Evolutionary conservation across 2,113 vertebrate genomes (phyloP), one percentile per base, ranked within the genome.

Genomic region (Propithecus coquereli): DNA sequence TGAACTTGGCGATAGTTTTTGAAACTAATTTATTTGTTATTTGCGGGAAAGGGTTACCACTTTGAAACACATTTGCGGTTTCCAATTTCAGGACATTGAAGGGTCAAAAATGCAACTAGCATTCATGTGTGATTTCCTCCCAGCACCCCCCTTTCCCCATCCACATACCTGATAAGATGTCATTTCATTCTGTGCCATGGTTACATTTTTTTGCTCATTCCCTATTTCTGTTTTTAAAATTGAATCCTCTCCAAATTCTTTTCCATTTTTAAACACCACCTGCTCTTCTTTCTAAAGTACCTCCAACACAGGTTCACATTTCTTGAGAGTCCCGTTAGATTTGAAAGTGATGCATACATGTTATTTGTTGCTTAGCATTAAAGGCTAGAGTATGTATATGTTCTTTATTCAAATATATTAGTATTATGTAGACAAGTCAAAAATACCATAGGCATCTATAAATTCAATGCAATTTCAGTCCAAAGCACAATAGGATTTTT

Each of bases 1-100:
- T 97, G 97, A 90, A 97, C 97, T 97, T 91, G 94, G 97, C 98
- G 97, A 80, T 68, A 68, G 65, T 95, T 98, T 97, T 97, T 87
- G 94, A 95, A 98, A 97, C 97, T 98, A 98, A 98, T 98, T 98
- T 97, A 97, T 97, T 98, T 95, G 96, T 97, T 97, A 98, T 98
- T 97, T 98, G 94, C 74, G 14, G 88, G 97, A 96, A 98, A 97
- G 80, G 25, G 85, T 97, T 98, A 79, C 97, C 92, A 95, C 96
- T 95, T 94, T 90, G 95, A 98, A 98, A 65, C 17, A 97, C 95
- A 97, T 90, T 83, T 52, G 32, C 87, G 95, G 97, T 95, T 98
- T 96, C 91, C 95, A 93, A 96, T 96, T 96, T 97, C 87, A 97
- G 94, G 95, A 91, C 96, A 90, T 2, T 68, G 73, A 80, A 37